Conservation (phyloP, 2,797 vertebrate genomes). For the Coendou prehensilis region DNA sequence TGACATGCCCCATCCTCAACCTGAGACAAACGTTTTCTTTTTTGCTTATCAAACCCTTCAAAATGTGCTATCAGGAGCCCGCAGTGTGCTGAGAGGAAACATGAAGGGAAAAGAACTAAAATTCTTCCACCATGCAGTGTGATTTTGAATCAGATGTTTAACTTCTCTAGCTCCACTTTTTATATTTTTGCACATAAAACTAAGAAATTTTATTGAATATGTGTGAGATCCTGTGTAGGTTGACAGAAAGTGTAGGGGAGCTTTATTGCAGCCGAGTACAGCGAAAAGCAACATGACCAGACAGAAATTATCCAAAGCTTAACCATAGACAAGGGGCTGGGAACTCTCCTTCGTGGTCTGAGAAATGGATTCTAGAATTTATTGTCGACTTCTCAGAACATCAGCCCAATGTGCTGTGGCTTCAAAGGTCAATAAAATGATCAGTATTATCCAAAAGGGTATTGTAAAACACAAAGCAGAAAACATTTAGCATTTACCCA, state of each 20-base stretch:
- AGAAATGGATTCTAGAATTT: conserved; percentile 62
- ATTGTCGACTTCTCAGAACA: not conserved
- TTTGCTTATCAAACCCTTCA: not conserved
- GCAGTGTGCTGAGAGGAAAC: too few relatives aligned
- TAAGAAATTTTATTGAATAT: not conserved
- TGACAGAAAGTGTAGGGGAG: not conserved
- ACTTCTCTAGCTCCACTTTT: not conserved
- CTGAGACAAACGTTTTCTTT: not conserved
- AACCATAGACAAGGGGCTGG: not conserved
- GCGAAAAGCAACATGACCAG: not conserved
- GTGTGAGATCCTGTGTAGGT: not conserved
- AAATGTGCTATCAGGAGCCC: not conserved
- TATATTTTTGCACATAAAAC: not conserved
- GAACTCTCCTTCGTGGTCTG: not conserved
- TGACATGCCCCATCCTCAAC: not conserved
- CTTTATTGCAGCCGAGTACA: not conserved
- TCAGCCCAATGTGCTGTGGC: not conserved
- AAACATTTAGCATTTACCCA: conserved; percentile 20
- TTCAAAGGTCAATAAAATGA: conserved; percentile 57
- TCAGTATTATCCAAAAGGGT: conserved; percentile 62
- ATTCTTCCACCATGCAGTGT: not conserved
- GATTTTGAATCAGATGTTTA: not conserved
- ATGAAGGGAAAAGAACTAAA: rapidly evolving
- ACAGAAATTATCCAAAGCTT: conserved; percentile 1
- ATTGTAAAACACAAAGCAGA: conserved; percentile 59